Base-by-base conservation (phyloP, 2,797 vertebrate genomes). In the Poecilia picta region DNA sequence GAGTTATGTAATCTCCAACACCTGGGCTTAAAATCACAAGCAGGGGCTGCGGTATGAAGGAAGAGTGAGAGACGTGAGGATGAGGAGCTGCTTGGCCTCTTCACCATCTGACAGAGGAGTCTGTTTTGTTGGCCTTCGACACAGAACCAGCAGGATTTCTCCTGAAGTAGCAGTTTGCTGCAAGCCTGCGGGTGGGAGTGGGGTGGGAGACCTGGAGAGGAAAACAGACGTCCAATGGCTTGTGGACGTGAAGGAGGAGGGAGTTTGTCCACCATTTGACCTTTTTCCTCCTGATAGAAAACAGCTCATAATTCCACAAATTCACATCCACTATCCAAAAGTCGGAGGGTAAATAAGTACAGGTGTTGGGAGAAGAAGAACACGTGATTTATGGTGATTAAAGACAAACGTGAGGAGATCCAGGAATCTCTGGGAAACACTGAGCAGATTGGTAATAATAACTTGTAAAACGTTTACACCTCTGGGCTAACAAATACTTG, bases 111-210 rank as follows among this genome's bases (percentile, higher is more conserved):
- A 86, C 86, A 87, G 25, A 36, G 75, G 49, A 75, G 75, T 78
- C 75, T 92, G 89, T 93, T 93, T 88, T 88, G 83, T 81, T 90
- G 87, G 72, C 88, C 89, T 87, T 41, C 68, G 83, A 93, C 90
- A 84, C 33, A 23, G 53, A 74, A 86, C 79, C 84, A 89, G 88
- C 85, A 83, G 75, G 89, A 81, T 72, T 87, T 94, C 91, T 81
- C 85, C 88, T 93, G 93, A 94, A 94, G 88, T 93, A 86, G 80
- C 91, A 89, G 87, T 91, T 92, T 89, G 89, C 88, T 94, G 89
- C 78, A 83, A 94, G 84, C 8, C 66, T n/a, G 85, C 66, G 84
- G 78, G 74, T 47, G 78, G 81, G 68, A 33, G 28, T 76, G 71
- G 72, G 72, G 33, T 59, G 57, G 57, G 57, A 72, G 28, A 33